These are phyloP conservation scores for Brachyopa scutellaris DNA, from an alignment of 2,888 invertebrate genomes.

Conservation along the genomic window DNA sequence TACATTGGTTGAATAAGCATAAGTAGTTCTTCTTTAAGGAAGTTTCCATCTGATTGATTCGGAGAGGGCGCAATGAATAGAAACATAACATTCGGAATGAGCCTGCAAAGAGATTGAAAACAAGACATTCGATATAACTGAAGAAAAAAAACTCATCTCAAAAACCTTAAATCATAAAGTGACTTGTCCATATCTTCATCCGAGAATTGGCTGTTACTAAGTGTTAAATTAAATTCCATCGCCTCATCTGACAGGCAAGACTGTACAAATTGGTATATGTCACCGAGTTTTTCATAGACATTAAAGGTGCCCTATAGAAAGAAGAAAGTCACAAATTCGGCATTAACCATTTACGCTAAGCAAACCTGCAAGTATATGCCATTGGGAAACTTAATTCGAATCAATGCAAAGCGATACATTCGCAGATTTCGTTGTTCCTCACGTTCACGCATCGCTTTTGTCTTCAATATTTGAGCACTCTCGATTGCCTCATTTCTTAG, in stretches of 20 bases:
- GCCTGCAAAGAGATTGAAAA: slow-evolving; percentile 11
- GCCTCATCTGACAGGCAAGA: slow-evolving; percentile 88
- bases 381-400: slow-evolving; percentile 94
- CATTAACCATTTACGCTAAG: neutral
- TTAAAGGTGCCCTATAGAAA: slow-evolving; percentile 91
- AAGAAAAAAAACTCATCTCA: slow-evolving; percentile 78
- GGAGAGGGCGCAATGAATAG: slow-evolving; percentile 47
- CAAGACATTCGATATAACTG: slow-evolving; percentile 87
- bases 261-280: slow-evolving; percentile 90
- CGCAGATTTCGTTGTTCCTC: slow-evolving; percentile 91
- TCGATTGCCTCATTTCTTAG: slow-evolving; percentile 89
- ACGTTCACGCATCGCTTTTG: slow-evolving; percentile 97
- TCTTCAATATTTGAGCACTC: slow-evolving; percentile 91
- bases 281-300: slow-evolving; percentile 89
- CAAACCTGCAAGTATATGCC: slow-evolving; percentile 90
- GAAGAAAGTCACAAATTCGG: neutral
- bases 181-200: slow-evolving; percentile 88
- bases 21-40: slow-evolving; percentile 90
- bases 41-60: slow-evolving; percentile 82
- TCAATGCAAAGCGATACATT: slow-evolving; percentile 92
- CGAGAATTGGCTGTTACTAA: slow-evolving; percentile 85
- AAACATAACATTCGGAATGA: slow-evolving; percentile 67
- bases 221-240: slow-evolving; percentile 87
- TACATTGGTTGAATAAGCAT: slow-evolving; percentile 84
- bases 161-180: slow-evolving; percentile 86